Conservation (phyloP, 2,797 vertebrate species). For the Phoxinus dragarum region DNA sequence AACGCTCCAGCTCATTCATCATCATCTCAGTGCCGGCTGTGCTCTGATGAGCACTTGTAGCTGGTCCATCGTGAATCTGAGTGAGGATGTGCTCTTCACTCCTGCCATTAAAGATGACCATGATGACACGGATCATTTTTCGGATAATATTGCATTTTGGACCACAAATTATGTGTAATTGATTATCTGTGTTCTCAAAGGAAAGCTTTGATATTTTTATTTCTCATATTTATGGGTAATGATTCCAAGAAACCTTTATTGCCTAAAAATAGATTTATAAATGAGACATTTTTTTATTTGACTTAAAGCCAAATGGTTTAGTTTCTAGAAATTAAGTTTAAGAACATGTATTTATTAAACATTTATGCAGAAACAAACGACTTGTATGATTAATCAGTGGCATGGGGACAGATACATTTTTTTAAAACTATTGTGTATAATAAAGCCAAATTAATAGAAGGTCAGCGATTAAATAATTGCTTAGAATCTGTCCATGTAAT, state of each 20-base stretch:
- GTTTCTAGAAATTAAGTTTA: neutral
- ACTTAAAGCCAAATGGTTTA: neutral
- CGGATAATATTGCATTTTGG: neutral
- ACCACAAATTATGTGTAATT: neutral
- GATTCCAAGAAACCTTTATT: neutral
- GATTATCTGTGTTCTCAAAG: neutral
- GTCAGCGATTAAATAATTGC: neutral
- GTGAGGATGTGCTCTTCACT: slow-evolving; percentile 82
- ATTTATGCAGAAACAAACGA: neutral
- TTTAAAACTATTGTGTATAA: neutral
- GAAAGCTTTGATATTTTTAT: neutral
- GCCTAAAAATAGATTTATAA: neutral
- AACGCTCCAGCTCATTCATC: slow-evolving; percentile 18
- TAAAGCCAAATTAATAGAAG: neutral
- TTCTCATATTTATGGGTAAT: neutral
- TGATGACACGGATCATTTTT: neutral
- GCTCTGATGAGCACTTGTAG: slow-evolving; percentile 18
- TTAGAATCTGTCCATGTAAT: neutral
- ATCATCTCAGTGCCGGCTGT: neutral
- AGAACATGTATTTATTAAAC: neutral
- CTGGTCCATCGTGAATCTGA: slow-evolving; percentile 77
- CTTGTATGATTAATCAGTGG: neutral
- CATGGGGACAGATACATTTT: neutral
- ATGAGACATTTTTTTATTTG: neutral
- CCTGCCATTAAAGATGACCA: slow-evolving; percentile 62